Base-by-base conservation (phyloP, 2,113 vertebrate genomes). In the Riparia riparia region DNA sequence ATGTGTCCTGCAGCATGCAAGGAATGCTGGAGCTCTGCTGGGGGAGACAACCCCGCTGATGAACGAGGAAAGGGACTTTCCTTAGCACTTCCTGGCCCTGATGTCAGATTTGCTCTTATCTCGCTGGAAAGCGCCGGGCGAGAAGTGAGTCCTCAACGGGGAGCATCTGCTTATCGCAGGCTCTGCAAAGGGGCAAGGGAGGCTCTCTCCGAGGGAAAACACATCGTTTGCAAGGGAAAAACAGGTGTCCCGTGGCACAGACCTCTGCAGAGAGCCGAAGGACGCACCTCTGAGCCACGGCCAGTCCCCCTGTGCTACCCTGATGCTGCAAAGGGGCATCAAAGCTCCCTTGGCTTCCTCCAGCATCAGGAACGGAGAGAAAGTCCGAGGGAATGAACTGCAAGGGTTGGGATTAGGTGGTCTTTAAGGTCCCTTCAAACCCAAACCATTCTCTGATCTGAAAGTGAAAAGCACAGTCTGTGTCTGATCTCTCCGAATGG, bases 101-200 rank as follows among this genome's bases (percentile, higher is more conserved):
- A 97, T 81, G 94, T 71, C 89, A 82, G 32, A 60, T 90, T 72
- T 86, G 90, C 78, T 79, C 95, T 94, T 76, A 89, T 96, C 93
- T 91, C 5, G 0, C 50, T 65, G 3, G 2, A 76, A 73, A 80
- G 42, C 37, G 18, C n/a, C 7, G 3, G 73, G 76, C 1, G 3
- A 64, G 42, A 58, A 66, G 79, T 0, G 21, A 76, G 70, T 31
- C 66, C 82, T 66, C 9, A 4, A 7, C 4, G 1, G 34, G 61
- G 64, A 73, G 42, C 54, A 39, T 24, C 82, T 53, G 90, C 72
- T 91, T 15, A 50, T 60, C 69, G 5, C 89, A 32, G 87, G 53
- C 71, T 41, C 31, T 12, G 44, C 58, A 17, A 51, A 8, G 0
- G 1, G 77, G 66, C 73, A n/a, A 41, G 34, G 73, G 69, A 82